phyloP scores from a whole-genome alignment of 2,797 vertebrate species.

The Pipistrellus pygmaeus region DNA sequence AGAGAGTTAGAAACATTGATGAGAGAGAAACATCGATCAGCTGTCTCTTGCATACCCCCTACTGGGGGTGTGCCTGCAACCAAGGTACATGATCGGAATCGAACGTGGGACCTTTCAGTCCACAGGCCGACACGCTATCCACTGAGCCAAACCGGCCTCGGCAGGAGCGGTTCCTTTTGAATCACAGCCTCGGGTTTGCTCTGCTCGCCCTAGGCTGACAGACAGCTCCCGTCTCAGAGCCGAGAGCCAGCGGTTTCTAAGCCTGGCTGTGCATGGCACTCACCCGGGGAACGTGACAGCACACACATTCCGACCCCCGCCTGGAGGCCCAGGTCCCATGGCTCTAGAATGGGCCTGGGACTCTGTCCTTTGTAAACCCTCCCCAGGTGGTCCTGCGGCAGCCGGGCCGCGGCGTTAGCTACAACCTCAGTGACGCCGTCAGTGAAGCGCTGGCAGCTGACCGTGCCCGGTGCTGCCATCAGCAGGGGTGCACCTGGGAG shows the following conservation, averaged over 20 bases:
- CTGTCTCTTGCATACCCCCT: no score
- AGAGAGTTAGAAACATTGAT: no score
- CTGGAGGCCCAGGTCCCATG: background rate
- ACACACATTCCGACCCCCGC: background rate
- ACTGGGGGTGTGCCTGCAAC: no score
- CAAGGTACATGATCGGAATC: no score
- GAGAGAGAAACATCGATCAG: no score
- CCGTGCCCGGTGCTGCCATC: no score
- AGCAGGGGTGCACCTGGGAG: background rate
- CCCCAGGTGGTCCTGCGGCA: background rate
- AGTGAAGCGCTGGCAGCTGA: background rate
- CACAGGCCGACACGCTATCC: no score
- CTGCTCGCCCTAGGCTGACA: background rate
- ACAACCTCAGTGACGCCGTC: rapidly evolving
- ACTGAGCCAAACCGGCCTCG: no score
- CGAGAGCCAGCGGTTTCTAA: background rate
- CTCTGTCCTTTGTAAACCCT: background rate
- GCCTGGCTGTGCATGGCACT: background rate
- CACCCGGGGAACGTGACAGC: background rate
- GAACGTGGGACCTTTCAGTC: no score
- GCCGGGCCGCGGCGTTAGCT: background rate
- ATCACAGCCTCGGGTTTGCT: background rate
- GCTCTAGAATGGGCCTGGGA: background rate
- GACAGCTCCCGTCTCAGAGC: background rate
- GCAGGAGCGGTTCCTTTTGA: background rate